Evolutionary conservation across 1,140 invertebrate genomes (phyloP), one percentile per base, ranked within the genome.

Genomic region (Diachasma alloeum): DNA sequence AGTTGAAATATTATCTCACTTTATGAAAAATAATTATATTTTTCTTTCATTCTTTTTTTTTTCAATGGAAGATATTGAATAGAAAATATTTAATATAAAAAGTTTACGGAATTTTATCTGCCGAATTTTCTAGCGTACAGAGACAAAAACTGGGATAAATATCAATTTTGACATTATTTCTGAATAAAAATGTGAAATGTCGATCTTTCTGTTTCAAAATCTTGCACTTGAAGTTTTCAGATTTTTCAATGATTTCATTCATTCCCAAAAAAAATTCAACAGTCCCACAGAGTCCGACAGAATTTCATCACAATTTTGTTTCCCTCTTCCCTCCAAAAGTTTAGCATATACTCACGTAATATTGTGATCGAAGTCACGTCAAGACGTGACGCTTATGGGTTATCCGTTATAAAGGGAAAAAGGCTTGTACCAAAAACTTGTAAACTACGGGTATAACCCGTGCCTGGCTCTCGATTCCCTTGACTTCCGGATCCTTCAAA

Each of bases 401-500:
- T 59, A 59, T 59, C 13, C 53, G 10, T 22, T 59, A 59, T 71
- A 72, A 39, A 31, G 53, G 69, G 63, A 73, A 66, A 70, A 46
- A 44, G 19, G 69, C 56, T 48, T 42, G 31, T 36, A 37, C 42
- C 6, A 63, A 22, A 83, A 84, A 85, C 79, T 84, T 79, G 75
- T 78, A 63, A 83, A 74, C 78, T 72, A 71, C 77, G 59, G 56
- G 26, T 71, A 77, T 48, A 76, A 42, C 75, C 82, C 48, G 83
- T 85, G 72, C 84, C 83, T 87, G 83, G 81, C 78, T 85, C 83
- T 81, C 81, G 78, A 83, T 81, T 87, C 83, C 76, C 80, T 31
- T 83, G 81, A 77, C 80, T 86, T 84, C 84, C 83, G 80, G 82
- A 83, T 87, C 83, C 78, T 83, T 87, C 80, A 83, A 85, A 88